These are phyloP conservation scores for Incurvaria masculella DNA, from an alignment of 2,888 invertebrate genomes.

Conservation along the genomic window DNA sequence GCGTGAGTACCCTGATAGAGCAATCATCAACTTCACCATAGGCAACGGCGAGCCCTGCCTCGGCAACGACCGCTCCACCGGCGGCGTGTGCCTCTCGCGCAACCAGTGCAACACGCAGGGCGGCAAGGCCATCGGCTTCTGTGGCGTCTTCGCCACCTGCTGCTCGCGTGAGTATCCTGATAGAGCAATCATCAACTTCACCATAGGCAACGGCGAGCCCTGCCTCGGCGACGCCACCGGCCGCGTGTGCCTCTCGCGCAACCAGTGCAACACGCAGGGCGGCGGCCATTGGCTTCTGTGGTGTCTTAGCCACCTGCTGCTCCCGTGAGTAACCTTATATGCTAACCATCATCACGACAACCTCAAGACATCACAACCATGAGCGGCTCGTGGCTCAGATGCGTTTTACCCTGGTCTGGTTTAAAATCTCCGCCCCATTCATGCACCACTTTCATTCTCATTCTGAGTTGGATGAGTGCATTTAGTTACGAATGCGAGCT, in stretches of 20 bases:
- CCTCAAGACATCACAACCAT: no score
- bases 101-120: constrained; percentile 54
- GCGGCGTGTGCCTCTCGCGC: constrained; percentile 50
- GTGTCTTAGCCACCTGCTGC: constrained; percentile 50
- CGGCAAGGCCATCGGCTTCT: constrained; percentile 48
- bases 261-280: constrained; percentile 52
- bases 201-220: constrained; percentile 41
- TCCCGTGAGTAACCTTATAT: constrained; percentile 42
- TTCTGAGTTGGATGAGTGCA: no score
- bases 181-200: constrained; percentile 43
- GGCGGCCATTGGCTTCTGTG: constrained; percentile 50
- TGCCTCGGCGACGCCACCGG: constrained; percentile 39
- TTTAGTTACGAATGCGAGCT: no score
- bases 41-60: constrained; percentile 45
- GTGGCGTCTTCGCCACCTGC: constrained; percentile 49
- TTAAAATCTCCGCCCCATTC: no score
- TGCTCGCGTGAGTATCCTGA: constrained; percentile 45
- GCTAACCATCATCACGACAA: no score
- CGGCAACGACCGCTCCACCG: constrained; percentile 37
- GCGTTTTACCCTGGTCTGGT: no score
- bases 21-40: constrained; percentile 23
- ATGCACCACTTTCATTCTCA: no score
- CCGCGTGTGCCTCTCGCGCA: constrained; percentile 50
- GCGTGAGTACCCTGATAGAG: constrained; percentile 38
- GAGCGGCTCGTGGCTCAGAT: no score